Evolutionary conservation across 2,888 invertebrate genomes (phyloP), one percentile per base, ranked within the genome.

Genomic region (Leptinotarsa peninsularis): DNA sequence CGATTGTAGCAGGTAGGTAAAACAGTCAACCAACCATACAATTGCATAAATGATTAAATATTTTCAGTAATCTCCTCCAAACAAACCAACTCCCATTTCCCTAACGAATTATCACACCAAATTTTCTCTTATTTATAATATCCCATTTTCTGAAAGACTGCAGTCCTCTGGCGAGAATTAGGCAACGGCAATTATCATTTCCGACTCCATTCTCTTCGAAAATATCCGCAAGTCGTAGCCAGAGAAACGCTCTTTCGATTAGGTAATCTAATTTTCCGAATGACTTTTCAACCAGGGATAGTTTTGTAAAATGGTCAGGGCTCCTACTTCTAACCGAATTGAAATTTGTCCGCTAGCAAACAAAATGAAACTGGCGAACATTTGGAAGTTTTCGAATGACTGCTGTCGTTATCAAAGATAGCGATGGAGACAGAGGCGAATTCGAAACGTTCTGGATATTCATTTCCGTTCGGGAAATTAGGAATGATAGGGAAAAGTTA

Each of bases 311-410:
- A 70, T 1, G 49, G n/a, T 14, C 33, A 50, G 17, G 52, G 13
- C 56, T 56, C 23, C 21, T 27, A 71, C 52, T 71, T 74, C 67
- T 67, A 67, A 76, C 70, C 67, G 70, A 73, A 76, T 71, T 73
- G 70, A 71, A 76, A 76, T 76, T 73, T 68, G 63, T n/a, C 63
- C 50, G 60, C 71, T 60, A 49, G 49, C 18, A 71, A 76, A 76
- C 71, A 71, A 73, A 58, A 67, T 49, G 67, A 76, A 76, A 73
- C 49, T 21, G 33, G 21, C 49, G 56, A 72, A 72, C 75, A 43
- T 63, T 63, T 33, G 43, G 43, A 63, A 63, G 63, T 63, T 63
- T 63, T 33, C 17, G n/a, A 63, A 63, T 43, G 33, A 43, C 63
- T 43, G 10, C 63, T 63, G 63, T 63, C 63, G 33, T 33, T 63